Evolutionary conservation across 2,797 vertebrate species (phyloP), one percentile per base, ranked within the genome.

Genomic region (Acanthornis magna): DNA sequence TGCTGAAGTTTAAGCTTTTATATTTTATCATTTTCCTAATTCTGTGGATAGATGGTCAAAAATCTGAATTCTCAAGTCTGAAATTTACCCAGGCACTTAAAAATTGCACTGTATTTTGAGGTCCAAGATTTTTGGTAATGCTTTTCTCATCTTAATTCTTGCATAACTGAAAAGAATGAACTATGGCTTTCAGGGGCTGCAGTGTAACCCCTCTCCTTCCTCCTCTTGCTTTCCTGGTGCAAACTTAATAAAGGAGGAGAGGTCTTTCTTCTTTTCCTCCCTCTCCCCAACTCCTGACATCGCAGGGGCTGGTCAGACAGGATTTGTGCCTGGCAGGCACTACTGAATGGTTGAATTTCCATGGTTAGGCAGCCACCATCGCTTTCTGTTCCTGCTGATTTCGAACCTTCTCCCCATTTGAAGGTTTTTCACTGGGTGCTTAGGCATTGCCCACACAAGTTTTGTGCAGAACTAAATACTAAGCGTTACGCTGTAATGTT

Each of bases 221-320:
- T 93, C 13, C 54, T 75, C 53, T 34, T 74, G 18, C 5, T 57
- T 92, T 72, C 16, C 40, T 54, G 8, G 16, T 38, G 20, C 11
- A 16, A 3, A 62, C 20, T 42, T 48, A 16, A 17, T 58, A 29
- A 19, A 79, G 58, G 27, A 38, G 17, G 14, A 30, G 67, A 63
- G 18, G 15, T 85, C 8, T 22, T 29, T 48, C 38, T 78, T 45
- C 16, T 63, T 45, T 80, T 48, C 21, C 20, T 78, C n/a, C 19
- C 13, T 75, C 13, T 75, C 61, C 25, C 11, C 11, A 0, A 1
- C 4, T 91, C 29, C 32, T 0, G 1, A 16, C 38, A 40, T 32
- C 0, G 1, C 27, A 22, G 38, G 11, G 36, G 13, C 7, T 61
- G 60, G 5, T 50, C 43, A 55, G 84, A 15, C 13, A 61, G 74